A percentile compares a stretch with the other conserved stretches of the same genome.
phyloP scores from a whole-genome alignment of 2,797 vertebrate species.

The Lutjanus campechanus region DNA sequence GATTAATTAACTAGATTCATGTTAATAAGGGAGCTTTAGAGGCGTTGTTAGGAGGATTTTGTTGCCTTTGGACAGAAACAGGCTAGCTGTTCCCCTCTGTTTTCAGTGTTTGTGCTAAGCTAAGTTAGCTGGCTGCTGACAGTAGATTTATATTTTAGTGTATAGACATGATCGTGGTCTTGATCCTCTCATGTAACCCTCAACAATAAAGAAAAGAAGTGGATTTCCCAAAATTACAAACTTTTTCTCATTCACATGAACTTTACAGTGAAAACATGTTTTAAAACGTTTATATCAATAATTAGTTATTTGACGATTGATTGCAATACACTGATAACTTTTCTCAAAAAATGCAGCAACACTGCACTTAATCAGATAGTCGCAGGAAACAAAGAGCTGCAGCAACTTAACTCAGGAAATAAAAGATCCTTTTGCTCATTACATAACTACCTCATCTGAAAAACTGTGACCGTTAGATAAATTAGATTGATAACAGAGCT shows the following conservation, averaged over 20 bases:
- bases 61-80: no score
- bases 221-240: no score
- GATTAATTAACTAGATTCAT: background rate
- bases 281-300: background rate
- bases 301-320: background rate
- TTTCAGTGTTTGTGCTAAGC: no score
- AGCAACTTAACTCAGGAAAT: background rate
- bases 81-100: no score
- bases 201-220: no score
- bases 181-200: no score
- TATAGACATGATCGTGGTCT: background rate
- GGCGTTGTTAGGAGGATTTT: no score
- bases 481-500: slow-evolving; percentile 1
- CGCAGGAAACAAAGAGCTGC: background rate
- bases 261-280: background rate
- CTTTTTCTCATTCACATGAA: background rate
- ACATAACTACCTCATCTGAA: background rate
- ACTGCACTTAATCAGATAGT: background rate
- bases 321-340: background rate
- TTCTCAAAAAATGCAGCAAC: background rate
- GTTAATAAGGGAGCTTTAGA: no score
- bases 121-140: background rate
- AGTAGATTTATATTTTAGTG: background rate
- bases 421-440: background rate
- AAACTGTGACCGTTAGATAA: background rate